A percentile compares a stretch with the other conserved stretches of the same genome.
Evolutionary conservation across 1,140 invertebrate species (phyloP).

Genomic region (Drosophila ironensis): DNA sequence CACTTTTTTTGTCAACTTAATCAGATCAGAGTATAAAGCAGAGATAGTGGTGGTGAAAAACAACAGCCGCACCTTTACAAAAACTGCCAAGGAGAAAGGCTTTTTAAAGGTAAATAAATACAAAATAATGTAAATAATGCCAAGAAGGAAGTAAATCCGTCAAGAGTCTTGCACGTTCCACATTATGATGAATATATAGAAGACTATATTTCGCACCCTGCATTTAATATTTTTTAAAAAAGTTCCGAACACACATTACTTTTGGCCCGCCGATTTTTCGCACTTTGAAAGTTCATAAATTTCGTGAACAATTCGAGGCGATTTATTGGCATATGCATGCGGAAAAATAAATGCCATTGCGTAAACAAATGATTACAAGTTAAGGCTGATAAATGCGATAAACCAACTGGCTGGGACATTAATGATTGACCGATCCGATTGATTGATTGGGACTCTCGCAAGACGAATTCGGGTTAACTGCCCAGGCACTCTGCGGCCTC

Average conservation of each 20-base stretch:
- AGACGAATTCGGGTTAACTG: conserved; percentile 30
- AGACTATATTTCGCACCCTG: too few species aligned
- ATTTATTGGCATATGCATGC: not conserved
- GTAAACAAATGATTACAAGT: conserved; percentile 25
- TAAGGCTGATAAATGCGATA: conserved; percentile 25
- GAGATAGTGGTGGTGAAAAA: too few species aligned
- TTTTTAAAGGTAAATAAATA: conserved; percentile 15
- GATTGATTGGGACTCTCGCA: conserved; percentile 31
- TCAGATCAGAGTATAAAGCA: not conserved
- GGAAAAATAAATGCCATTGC: not conserved
- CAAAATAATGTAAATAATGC: not conserved
- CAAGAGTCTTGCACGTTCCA: not conserved
- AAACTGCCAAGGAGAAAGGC: not conserved
- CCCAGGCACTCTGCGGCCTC: conserved; percentile 31
- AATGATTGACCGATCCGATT: conserved; percentile 30
- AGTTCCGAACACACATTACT: too few species aligned
- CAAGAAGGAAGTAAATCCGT: not conserved
- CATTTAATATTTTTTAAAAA: too few species aligned
- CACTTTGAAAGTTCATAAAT: conserved; percentile 17
- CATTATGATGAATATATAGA: too few species aligned
- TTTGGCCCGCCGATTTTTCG: too few species aligned
- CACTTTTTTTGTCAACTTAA: too few species aligned
- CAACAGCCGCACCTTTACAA: too few species aligned
- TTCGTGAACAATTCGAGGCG: not conserved
- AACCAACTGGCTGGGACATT: conserved; percentile 41